Evolutionary conservation across 53 echinoderm and acorn worm species (phyloP).

Genomic region (Patiria pectinifera): DNA sequence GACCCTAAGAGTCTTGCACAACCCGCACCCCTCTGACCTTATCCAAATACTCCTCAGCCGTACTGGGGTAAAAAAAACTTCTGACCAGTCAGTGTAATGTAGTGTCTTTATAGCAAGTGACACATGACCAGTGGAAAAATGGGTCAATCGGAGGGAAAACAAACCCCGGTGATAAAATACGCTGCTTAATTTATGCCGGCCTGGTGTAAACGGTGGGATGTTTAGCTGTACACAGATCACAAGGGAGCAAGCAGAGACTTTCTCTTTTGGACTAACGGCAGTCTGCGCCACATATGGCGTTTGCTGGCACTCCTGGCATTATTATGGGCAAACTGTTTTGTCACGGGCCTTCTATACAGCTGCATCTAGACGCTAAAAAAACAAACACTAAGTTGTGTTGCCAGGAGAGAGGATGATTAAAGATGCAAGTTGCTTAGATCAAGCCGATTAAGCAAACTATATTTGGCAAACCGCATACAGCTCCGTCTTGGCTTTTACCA

Average conservation of each 20-base stretch:
- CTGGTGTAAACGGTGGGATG: conserved; percentile 41
- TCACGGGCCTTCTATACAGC: conserved; percentile 46
- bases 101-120: conserved; percentile 33
- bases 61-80: neutral
- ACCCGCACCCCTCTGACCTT: conserved; percentile 24
- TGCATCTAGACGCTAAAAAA: conserved; percentile 47
- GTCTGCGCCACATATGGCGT: conserved; percentile 44
- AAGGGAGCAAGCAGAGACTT: neutral
- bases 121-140: conserved; percentile 44
- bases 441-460: conserved; percentile 43
- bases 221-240: conserved; percentile 34
- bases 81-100: conserved; percentile 6
- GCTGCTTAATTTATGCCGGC: conserved; percentile 50
- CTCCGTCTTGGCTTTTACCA: neutral
- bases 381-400: conserved; percentile 54
- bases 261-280: neutral
- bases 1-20: conserved; percentile 29
- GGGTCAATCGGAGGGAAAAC: conserved; percentile 58
- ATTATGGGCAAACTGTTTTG: conserved; percentile 36
- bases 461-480: conserved; percentile 11
- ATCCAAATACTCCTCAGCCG: conserved; percentile 19
- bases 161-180: conserved; percentile 56
- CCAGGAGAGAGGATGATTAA: conserved; percentile 56
- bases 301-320: neutral
- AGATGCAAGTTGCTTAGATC: conserved; percentile 57